Base-by-base conservation (phyloP, 2,888 invertebrate species). In the Mesoligia furuncula region DNA sequence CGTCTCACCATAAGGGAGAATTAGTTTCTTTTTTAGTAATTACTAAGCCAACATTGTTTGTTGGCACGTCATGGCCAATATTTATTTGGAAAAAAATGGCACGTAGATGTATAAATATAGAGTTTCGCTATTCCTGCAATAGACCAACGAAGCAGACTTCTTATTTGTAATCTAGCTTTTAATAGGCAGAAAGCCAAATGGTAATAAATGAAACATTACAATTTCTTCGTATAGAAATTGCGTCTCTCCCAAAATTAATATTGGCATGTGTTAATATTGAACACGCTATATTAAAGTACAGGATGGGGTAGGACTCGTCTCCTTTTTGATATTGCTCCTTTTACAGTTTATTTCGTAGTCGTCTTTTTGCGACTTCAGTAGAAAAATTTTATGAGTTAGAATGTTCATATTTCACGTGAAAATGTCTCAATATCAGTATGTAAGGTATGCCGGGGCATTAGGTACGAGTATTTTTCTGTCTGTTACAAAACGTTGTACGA, bases 261-360 rank as follows among this genome's bases (percentile, higher is more conserved):
- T 77, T 71, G 69, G 57, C 77, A 67, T 70, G 67, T 64, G 48
- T 77, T 85, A 77, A 77, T 76, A 85, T 82, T 70, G 51, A 77
- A 77, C 73, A 68, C 17, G 51, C 59, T 71, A 17, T 77, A 82
- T 77, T 70, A 42, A 59, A 64, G 36, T 67, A 76, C 54, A 62
- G 36, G 45, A 0, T 64, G 69, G 15, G 36, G 51, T 68, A 64
- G 8, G n/a, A 59, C n/a, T 59, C 59, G 51, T 57, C 48, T 48
- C 48, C 8, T 66, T 36, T 75, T 71, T 69, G 27, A 73, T 66
- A 66, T 61, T 24, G 17, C 20, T n/a, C 51, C 51, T 73, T 65
- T 80, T 67, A 64, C n/a, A 15, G 45, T 68, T 71, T 67, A 62
- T 31, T 74, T 59, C n/a, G 15, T 15, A 27, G 31, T 54, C n/a